These are phyloP conservation scores for Noturus placidus DNA, from an alignment of 2,113 vertebrate species.

Conservation along the genomic window DNA sequence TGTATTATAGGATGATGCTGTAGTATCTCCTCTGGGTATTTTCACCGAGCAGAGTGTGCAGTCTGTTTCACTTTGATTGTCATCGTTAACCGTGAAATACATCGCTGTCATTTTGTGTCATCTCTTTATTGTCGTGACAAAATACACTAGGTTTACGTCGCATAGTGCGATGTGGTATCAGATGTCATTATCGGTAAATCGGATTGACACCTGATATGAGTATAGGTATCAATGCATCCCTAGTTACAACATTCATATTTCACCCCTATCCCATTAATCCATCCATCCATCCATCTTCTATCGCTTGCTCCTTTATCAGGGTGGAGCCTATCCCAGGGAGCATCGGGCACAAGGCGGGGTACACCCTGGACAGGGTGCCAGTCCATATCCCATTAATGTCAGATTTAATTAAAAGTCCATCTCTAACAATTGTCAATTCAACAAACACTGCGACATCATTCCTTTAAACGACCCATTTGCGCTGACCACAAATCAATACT, in stretches of 20 bases:
- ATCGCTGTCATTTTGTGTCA: neutral
- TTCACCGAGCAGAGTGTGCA: neutral
- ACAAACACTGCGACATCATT: neutral
- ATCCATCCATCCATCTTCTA: too few relatives aligned
- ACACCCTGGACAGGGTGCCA: too few relatives aligned
- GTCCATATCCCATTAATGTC: neutral
- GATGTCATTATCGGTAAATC: neutral
- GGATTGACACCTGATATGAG: neutral
- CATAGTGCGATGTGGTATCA: neutral
- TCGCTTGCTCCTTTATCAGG: too few relatives aligned
- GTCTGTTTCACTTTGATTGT: neutral
- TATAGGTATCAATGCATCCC: neutral
- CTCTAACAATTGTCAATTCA: slow-evolving; percentile 20
- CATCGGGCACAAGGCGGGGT: too few relatives aligned
- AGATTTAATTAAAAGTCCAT: slow-evolving; percentile 6
- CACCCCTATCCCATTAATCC: neutral
- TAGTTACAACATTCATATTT: neutral
- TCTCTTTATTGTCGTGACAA: neutral
- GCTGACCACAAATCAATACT: slow-evolving; percentile 33
- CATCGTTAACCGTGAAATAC: neutral
- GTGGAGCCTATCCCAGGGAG: too few relatives aligned
- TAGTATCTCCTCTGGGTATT: neutral
- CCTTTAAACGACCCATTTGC: slow-evolving; percentile 1
- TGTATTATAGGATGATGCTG: neutral
- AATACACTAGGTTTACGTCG: neutral